Conservation (phyloP, 2,113 vertebrate genomes). For the Xiphias gladius region DNA sequence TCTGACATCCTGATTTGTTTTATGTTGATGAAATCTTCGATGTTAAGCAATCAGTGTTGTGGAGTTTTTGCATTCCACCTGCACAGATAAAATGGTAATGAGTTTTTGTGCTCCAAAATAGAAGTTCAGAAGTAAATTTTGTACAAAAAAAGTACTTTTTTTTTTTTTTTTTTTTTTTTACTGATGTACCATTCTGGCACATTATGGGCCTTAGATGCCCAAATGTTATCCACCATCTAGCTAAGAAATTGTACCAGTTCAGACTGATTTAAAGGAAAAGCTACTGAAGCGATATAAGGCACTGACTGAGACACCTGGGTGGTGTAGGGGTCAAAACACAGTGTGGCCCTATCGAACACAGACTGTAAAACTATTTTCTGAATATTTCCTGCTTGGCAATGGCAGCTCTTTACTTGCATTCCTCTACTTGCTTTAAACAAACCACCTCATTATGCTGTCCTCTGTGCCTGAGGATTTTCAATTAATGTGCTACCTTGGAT, state of each 20-base stretch:
- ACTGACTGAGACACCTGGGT: not conserved
- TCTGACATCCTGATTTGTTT: conserved; percentile 15
- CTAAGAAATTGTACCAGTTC: not conserved
- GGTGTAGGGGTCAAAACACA: not conserved
- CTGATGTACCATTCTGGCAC: not conserved
- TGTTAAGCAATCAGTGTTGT: not conserved
- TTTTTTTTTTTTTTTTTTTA: too few species aligned
- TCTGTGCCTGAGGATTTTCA: conserved; percentile 28
- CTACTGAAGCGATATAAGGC: not conserved
- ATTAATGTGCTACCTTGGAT: conserved; percentile 2
- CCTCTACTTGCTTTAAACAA: conserved; percentile 19
- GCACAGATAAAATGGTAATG: conserved; percentile 26
- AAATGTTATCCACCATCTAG: not conserved
- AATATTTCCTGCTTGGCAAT: not conserved
- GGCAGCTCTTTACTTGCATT: not conserved
- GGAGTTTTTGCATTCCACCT: conserved; percentile 14
- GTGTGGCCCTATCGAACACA: not conserved
- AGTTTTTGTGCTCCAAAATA: conserved; percentile 10
- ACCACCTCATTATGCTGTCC: not conserved
- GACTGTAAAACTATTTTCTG: not conserved
- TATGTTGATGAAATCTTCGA: conserved; percentile 18
- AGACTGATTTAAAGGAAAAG: not conserved
- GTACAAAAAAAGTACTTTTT: not conserved
- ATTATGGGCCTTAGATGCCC: conserved; percentile 18
- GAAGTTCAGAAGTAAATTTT: conserved; percentile 1